These are phyloP conservation scores for Cerceris ruficornis DNA, from an alignment of 2,888 invertebrate genomes.

Conservation along the genomic window DNA sequence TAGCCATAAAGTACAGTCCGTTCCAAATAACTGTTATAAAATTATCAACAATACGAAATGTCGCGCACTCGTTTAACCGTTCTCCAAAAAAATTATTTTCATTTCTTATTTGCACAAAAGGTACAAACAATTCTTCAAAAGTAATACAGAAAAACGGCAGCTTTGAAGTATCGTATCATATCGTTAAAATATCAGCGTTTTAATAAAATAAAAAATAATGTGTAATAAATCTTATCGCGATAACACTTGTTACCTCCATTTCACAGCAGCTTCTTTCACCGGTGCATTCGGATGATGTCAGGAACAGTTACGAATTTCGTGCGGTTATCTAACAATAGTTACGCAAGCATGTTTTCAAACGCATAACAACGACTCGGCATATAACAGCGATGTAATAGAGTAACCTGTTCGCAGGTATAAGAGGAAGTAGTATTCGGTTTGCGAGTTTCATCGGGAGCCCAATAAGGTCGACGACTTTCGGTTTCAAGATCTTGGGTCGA, in stretches of 20 bases:
- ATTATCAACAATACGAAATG: no score
- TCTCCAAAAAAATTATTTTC: no score
- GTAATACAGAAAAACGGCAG: no score
- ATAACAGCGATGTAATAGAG: background rate
- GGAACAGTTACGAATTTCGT: conserved; percentile 28
- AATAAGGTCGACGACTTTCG: conserved; percentile 47
- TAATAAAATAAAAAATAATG: no score
- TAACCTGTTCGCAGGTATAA: conserved; percentile 1
- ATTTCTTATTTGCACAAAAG: no score
- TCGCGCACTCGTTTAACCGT: no score
- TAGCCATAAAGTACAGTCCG: no score
- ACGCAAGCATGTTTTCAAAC: conserved; percentile 44
- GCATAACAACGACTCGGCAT: conserved; percentile 20
- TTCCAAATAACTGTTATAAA: no score
- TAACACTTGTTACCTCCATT: background rate
- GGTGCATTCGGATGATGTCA: conserved; percentile 33
- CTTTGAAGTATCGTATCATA: no score
- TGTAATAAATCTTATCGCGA: no score
- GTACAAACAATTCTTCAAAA: no score
- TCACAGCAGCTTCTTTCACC: conserved; percentile 17
- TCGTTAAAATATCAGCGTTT: no score
- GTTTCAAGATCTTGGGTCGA: background rate
- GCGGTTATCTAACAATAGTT: conserved; percentile 50
- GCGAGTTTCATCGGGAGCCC: conserved; percentile 26
- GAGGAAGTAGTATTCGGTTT: conserved; percentile 12